Conservation (phyloP, 1,140 invertebrate species). For the Tetraneura akinire region DNA sequence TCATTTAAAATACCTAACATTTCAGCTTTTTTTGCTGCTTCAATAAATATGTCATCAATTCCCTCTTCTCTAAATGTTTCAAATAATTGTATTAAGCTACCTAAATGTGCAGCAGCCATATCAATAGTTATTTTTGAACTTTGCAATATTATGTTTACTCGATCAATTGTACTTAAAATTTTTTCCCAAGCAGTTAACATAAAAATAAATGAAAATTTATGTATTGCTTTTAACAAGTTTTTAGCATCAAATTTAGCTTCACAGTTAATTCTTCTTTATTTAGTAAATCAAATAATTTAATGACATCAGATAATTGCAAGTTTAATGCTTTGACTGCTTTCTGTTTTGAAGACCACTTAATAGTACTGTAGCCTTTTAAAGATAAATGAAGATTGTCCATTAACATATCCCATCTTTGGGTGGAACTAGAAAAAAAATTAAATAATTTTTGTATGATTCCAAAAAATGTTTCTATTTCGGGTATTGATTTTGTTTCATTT, state of each 20-base stretch:
- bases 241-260: constrained; percentile 24
- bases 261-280: not conserved
- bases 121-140: not conserved
- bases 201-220: constrained; percentile 8
- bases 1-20: too few relatives aligned
- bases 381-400: constrained; percentile 17
- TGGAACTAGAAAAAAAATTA: constrained; percentile 55
- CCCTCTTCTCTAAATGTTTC: not conserved
- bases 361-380: constrained; percentile 20
- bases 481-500: constrained; percentile 53
- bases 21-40: constrained; percentile 14
- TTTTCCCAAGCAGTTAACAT: not conserved
- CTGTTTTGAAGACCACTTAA: constrained; percentile 4
- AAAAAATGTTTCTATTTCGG: constrained; percentile 54
- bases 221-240: constrained; percentile 9
- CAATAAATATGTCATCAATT: constrained; percentile 8
- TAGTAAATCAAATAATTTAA: not conserved
- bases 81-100: not conserved
- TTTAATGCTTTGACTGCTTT: constrained; percentile 14
- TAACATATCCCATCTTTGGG: constrained; percentile 53
- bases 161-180: constrained; percentile 19
- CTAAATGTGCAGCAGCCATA: constrained; percentile 10
- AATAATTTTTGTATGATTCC: too few relatives aligned
- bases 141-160: constrained; percentile 19
- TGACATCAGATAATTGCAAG: not conserved